Evolutionary conservation across 2,888 invertebrate species (phyloP), one percentile per base, ranked within the genome.

Genomic region (Sinopyrophorus schimmeli): DNA sequence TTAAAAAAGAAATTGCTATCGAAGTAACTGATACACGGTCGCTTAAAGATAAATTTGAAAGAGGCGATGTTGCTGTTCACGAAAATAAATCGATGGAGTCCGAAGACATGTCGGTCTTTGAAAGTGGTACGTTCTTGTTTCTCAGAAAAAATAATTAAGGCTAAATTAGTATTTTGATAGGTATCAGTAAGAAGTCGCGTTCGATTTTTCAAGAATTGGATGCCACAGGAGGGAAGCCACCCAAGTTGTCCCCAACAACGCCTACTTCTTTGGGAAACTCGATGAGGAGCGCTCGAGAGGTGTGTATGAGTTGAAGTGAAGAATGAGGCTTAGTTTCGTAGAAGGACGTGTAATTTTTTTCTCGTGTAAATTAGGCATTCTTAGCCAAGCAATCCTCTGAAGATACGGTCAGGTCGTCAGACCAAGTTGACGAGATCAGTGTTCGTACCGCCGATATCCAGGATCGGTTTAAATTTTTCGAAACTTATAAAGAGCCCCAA

Each of bases 401-500:
- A 50, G 88, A 90, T 68, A 81, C 90, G 57, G 82, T 92, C 7
- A 84, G 86, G 57, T 82, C 85, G 7, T 84, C 80, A 6, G 86
- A 89, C 67, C 80, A 81, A 48, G 70, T 83, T 20, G 90, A 89
- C 49, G 90, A 92, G 62, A 81, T 91, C 12, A 81, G 82, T 65
- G 84, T 91, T 46, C 82, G 87, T 73, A 90, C 91, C 0, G 84
- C 87, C 0, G 91, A 92, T 72, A 84, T 93, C 60, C 84, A 88
- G 43, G 85, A 89, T 69, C 81, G 89, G 64, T 94, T 92, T 79
- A 87, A 89, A 75, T 93, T 92, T 79, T 93, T 93, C 76, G 92
- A 92, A 79, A 86, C 86, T 0, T 92, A 89, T 78, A 82, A 80
- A 65, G 87, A 89, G 35, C 84, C 86, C 59, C 80, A 80, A 61